A percentile compares a stretch with the other conserved stretches of the same genome.
These are phyloP conservation scores for Vimba vimba DNA, from an alignment of 2,113 vertebrate species.

Conservation along the genomic window DNA sequence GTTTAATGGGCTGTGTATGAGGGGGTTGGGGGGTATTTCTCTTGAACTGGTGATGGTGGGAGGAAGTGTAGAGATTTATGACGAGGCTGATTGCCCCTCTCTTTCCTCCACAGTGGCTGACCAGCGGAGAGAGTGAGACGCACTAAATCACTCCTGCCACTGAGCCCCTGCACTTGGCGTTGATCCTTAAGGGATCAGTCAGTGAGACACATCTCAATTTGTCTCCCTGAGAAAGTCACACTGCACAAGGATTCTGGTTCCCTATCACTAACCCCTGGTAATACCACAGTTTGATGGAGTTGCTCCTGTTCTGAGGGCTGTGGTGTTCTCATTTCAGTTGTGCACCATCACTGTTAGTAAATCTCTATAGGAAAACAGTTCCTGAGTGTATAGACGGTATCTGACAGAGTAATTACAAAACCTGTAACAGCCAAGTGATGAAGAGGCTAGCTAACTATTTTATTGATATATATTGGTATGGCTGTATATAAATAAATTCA, in stretches of 20 bases:
- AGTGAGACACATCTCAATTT: conserved; percentile 55
- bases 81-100: conserved; percentile 57
- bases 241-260: conserved; percentile 7
- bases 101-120: conserved; percentile 52
- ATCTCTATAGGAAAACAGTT: conserved; percentile 16
- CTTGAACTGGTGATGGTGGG: conserved; percentile 59
- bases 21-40: conserved; percentile 52
- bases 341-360: conserved; percentile 5
- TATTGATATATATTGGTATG: no score
- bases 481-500: no score
- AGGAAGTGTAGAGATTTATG: conserved; percentile 67
- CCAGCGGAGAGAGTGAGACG: conserved; percentile 46
- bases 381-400: not conserved
- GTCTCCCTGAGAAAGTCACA: conserved; percentile 48
- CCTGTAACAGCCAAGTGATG: not conserved
- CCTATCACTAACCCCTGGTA: conserved; percentile 35
- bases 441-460: not conserved
- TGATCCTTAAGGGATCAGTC: conserved; percentile 57
- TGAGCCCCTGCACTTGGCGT: conserved; percentile 59
- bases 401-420: conserved; percentile 26
- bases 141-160: conserved; percentile 50
- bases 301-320: not conserved
- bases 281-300: conserved; percentile 27
- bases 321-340: not conserved
- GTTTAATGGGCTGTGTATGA: conserved; percentile 59